A percentile compares a stretch with the other conserved stretches of the same genome.
Evolutionary conservation across 1,140 invertebrate genomes (phyloP).

Genomic region (Drosophila pallidifrons): DNA sequence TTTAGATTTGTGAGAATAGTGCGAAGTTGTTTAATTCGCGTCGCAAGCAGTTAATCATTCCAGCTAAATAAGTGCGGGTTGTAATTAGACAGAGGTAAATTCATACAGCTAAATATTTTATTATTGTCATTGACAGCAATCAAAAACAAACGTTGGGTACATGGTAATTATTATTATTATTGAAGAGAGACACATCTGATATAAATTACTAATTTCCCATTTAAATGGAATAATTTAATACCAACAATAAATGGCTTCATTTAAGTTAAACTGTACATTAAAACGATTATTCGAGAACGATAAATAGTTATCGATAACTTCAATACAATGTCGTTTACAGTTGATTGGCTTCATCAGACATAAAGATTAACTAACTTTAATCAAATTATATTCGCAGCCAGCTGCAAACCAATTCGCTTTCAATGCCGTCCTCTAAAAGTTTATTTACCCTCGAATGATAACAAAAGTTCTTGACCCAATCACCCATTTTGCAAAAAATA

Average conservation of each 20-base stretch:
- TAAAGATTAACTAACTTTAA: neutral
- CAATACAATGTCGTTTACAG: neutral
- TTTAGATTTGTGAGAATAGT: conserved; percentile 8
- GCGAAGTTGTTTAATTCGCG: neutral
- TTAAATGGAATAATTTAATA: too few relatives aligned
- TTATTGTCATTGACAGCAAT: too few relatives aligned
- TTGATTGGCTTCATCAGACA: neutral
- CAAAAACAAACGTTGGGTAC: too few relatives aligned
- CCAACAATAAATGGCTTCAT: neutral
- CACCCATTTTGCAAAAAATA: conserved; percentile 16
- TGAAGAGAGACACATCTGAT: too few relatives aligned
- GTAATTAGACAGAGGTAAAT: too few relatives aligned
- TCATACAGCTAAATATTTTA: too few relatives aligned
- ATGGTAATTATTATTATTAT: too few relatives aligned
- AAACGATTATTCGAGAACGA: neutral
- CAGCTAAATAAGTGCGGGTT: neutral
- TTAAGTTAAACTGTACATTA: neutral
- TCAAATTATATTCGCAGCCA: conserved; percentile 12
- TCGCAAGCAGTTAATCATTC: neutral
- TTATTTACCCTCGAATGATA: conserved; percentile 20
- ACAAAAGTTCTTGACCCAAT: conserved; percentile 46
- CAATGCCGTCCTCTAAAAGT: conserved; percentile 16
- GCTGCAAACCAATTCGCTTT: neutral
- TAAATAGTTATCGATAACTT: neutral
- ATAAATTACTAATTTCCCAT: too few relatives aligned